Conservation (phyloP, 2,113 vertebrate species). For the Ascaphus truei region DNA sequence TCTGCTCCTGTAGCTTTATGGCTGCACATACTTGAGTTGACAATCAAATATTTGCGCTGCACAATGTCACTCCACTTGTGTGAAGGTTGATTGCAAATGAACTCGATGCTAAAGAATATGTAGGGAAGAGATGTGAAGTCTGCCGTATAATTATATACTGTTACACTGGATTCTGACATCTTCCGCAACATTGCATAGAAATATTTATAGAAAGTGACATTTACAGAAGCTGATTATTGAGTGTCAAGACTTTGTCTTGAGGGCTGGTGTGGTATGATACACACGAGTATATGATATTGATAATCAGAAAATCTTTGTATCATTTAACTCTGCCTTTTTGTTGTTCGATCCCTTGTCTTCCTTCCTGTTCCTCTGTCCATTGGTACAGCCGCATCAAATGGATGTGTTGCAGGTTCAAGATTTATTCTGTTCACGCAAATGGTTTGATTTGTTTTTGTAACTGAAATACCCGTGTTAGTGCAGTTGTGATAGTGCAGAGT, state of each 20-base stretch:
- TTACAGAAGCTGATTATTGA: neutral
- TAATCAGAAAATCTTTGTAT: neutral
- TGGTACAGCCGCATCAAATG: too few relatives aligned
- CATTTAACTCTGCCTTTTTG: neutral
- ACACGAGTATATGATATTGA: neutral
- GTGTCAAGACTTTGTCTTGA: neutral
- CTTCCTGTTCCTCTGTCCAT: too few relatives aligned
- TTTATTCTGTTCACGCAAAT: too few relatives aligned
- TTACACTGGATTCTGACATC: constrained; percentile 7
- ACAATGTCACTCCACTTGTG: too few relatives aligned
- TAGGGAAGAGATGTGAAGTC: neutral
- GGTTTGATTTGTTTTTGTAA: too few relatives aligned
- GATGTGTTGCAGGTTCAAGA: too few relatives aligned
- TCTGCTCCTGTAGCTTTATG: too few relatives aligned
- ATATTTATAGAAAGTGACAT: neutral
- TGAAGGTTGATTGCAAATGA: constrained; percentile 8
- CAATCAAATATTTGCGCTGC: too few relatives aligned
- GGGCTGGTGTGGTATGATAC: neutral
- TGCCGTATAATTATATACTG: constrained; percentile 9
- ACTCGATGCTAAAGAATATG: neutral
- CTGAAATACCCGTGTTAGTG: too few relatives aligned
- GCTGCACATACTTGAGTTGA: too few relatives aligned
- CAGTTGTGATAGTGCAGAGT: too few relatives aligned
- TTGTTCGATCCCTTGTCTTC: too few relatives aligned
- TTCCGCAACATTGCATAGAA: neutral